These are phyloP conservation scores for Harpalus rubripes DNA, from an alignment of 2,888 invertebrate species.

Conservation along the genomic window DNA sequence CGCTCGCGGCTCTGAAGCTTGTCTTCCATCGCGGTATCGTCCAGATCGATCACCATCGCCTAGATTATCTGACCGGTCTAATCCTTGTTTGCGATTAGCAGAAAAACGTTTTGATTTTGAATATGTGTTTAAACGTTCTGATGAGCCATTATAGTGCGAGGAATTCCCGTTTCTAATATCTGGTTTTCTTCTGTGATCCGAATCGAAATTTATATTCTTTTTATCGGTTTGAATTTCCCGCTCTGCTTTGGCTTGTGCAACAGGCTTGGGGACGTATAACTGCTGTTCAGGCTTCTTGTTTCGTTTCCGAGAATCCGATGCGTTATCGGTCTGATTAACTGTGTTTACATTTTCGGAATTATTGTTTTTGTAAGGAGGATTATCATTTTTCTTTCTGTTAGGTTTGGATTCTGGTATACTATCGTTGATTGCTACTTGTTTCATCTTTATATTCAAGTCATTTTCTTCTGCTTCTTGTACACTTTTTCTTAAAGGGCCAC, in stretches of 20 bases:
- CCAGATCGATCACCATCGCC: constrained; percentile 55
- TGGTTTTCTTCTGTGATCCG: constrained; percentile 57
- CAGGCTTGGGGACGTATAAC: constrained; percentile 79
- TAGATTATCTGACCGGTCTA: constrained; percentile 56
- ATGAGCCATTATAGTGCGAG: constrained; percentile 58
- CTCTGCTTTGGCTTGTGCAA: constrained; percentile 76
- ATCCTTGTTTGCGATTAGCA: constrained; percentile 55
- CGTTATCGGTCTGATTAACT: constrained; percentile 52
- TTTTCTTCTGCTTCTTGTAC: constrained; percentile 82
- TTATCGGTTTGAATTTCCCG: constrained; percentile 67
- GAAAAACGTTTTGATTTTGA: constrained; percentile 63
- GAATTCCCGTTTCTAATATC: constrained; percentile 50
- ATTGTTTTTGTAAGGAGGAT: constrained; percentile 52
- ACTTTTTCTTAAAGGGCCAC: constrained; percentile 86
- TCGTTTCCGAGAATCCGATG: constrained; percentile 73
- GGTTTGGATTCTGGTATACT: constrained; percentile 62
- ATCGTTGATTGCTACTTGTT: constrained; percentile 70
- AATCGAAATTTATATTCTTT: constrained; percentile 68
- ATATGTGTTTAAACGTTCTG: constrained; percentile 50
- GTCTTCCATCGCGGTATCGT: constrained; percentile 76
- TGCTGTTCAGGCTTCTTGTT: constrained; percentile 80
- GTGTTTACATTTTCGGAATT: constrained; percentile 63
- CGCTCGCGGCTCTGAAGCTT: constrained; percentile 84
- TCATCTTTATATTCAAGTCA: constrained; percentile 75
- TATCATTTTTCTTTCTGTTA: constrained; percentile 56